Base-by-base conservation (phyloP, 2,797 vertebrate genomes). In the Sylvia borin region DNA sequence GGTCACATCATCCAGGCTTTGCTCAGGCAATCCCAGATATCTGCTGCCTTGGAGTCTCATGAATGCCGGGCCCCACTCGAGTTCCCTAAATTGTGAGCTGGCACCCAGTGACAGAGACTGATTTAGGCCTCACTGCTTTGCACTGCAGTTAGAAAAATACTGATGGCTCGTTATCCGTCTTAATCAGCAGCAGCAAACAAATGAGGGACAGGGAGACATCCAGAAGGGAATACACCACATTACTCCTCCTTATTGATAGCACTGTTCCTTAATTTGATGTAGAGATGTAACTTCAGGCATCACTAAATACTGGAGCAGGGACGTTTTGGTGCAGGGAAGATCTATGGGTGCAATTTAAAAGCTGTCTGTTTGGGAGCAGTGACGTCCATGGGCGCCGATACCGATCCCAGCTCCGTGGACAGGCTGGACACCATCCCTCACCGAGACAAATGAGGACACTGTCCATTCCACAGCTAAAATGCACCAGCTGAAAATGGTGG, bases 191-290 rank as follows among this genome's bases (percentile, higher is more conserved):
- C 50, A 47, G 92, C 85, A 97, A 94, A 97, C 96, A 96, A 95
- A 97, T 76, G 88, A 95, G 86, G 95, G 77, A 67, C 77, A 58
- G 75, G 82, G 67, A 93, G 90, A 77, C 85, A 91, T 95, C 90
- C 91, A 95, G 92, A 66, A 84, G 81, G 97, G 94, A 95, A 78
- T 50, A 66, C 36, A 74, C 47, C 9, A 2, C 72, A 87, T 88
- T 88, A 94, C 87, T 96, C 93, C 95, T 95, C 81, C 82, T 97
- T 97, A 97, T 96, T 96, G 97, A 97, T 97, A 90, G 95, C 61
- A 40, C 88, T 91, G 93, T 91, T 95, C 91, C 94, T 97, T 97
- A 93, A 93, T 94, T 95, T 96, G 94, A 95, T 94, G 93, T 97
- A 93, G 80, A 94, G 60, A 78, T 42, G n/a, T 74, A 95, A 95